Evolutionary conservation across 2,113 vertebrate species (phyloP).

Genomic region (Myocastor coypus): DNA sequence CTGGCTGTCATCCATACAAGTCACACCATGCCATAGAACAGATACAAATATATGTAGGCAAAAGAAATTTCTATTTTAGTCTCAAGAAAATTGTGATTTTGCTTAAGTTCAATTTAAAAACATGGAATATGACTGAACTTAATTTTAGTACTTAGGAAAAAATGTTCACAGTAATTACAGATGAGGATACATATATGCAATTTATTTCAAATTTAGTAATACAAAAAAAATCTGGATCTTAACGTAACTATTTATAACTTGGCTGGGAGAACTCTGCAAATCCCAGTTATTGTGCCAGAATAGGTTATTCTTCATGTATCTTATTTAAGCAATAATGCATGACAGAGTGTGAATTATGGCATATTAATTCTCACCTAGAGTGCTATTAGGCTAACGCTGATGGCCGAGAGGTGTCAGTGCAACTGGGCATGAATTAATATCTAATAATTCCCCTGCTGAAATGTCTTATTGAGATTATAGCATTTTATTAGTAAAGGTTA

Average conservation of each 20-base stretch:
- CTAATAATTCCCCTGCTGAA: slow-evolving; percentile 78
- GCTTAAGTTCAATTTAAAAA: slow-evolving; percentile 76
- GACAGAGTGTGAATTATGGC: slow-evolving; percentile 77
- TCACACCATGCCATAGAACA: not conserved
- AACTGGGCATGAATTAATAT: slow-evolving; percentile 80
- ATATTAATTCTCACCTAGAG: slow-evolving; percentile 83
- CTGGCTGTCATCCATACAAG: not conserved
- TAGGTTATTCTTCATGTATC: slow-evolving; percentile 74
- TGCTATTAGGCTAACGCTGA: slow-evolving; percentile 76
- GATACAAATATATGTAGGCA: slow-evolving; percentile 59
- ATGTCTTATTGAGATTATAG: slow-evolving; percentile 74
- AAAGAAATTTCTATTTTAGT: slow-evolving; percentile 68
- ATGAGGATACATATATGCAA: slow-evolving; percentile 72
- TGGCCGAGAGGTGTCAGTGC: slow-evolving; percentile 78
- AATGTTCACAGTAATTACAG: slow-evolving; percentile 76
- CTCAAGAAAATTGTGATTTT: slow-evolving; percentile 74
- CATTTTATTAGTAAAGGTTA: slow-evolving; percentile 81
- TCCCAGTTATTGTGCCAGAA: slow-evolving; percentile 72
- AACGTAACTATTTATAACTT: slow-evolving; percentile 77
- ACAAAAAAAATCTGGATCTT: slow-evolving; percentile 80
- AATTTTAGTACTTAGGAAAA: slow-evolving; percentile 79
- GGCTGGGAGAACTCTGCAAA: slow-evolving; percentile 65
- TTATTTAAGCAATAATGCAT: slow-evolving; percentile 69
- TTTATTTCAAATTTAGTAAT: slow-evolving; percentile 81
- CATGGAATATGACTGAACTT: slow-evolving; percentile 79